A percentile compares a stretch with the other conserved stretches of the same genome.
Conservation (phyloP, 2,113 vertebrate species). For the Danionella cerebrum region DNA sequence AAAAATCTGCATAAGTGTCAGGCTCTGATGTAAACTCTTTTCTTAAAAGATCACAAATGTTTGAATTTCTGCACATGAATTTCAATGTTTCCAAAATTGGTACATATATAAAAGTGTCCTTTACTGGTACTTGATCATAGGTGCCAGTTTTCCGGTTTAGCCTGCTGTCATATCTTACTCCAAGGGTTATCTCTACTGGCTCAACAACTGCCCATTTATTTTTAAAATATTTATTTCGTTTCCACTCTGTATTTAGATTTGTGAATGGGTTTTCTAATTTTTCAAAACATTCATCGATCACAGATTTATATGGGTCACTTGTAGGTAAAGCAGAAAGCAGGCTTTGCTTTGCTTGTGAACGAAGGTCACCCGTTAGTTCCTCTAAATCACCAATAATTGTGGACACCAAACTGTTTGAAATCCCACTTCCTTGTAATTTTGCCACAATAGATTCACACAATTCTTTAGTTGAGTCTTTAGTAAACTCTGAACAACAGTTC, state of each 20-base stretch:
- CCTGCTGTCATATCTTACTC: neutral
- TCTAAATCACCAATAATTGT: conserved; percentile 11
- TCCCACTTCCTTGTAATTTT: conserved; percentile 12
- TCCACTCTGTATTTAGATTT: conserved; percentile 1
- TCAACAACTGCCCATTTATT: neutral
- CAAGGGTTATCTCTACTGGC: neutral
- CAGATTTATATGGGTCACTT: neutral
- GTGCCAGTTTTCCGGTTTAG: neutral
- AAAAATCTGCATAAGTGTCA: neutral
- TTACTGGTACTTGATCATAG: conserved; percentile 7
- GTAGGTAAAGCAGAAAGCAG: neutral
- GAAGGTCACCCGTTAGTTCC: neutral
- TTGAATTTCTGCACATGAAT: conserved; percentile 11
- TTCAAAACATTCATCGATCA: neutral
- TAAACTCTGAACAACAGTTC: no score
- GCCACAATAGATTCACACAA: conserved; percentile 1
- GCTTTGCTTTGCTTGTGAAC: neutral
- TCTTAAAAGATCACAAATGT: neutral
- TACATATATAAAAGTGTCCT: neutral
- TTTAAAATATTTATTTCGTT: conserved; percentile 8
- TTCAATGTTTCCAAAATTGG: neutral
- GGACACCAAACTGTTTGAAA: neutral
- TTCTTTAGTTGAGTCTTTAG: no score
- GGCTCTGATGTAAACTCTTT: neutral
- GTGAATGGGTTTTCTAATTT: neutral